Evolutionary conservation across 2,888 invertebrate genomes (phyloP), one percentile per base, ranked within the genome.

Genomic region (Coleophora flavipennella): DNA sequence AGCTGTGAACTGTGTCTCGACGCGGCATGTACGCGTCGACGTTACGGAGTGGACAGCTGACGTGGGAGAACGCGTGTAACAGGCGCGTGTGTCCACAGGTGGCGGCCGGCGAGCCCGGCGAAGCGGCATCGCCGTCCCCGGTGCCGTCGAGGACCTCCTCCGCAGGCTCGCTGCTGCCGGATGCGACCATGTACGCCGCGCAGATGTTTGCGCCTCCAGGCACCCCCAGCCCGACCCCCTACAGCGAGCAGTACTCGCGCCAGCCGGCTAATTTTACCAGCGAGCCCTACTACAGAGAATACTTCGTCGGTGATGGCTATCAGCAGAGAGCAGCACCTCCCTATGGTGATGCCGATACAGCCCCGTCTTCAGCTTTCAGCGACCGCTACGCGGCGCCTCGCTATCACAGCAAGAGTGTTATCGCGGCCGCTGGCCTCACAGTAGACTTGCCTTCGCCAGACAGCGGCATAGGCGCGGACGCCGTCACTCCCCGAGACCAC

Each of bases 381-480:
- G 91, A 91, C 64, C 80, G 91, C 53, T 91, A 91, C 62, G 89
- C 88, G 34, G 86, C 90, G 29, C 89, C 89, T 59, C 87, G 89
- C 50, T 92, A 92, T 76, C 91, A 91, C 63, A 89, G 90, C 66
- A 87, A 91, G 83, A 87, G 91, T 63, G 87, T 90, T 66, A 88
- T 93, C 64, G 89, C 90, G 37, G 91, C 91, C 43, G 91, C 91
- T 49, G 94, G 94, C 33, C 90, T 96, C 55, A 95, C 95, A 38
- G 96, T 96, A 66, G 97, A 97, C 84, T 89, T 97, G 67, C 96
- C 97, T 25, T 96, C 96, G 57, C 96, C 96, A 25, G 97, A 97
- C 86, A 95, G 95, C 67, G 97, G 97, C 50, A 97, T 97, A 67
- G 97, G 97, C 49, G 94, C 95, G 31, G 95, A 96, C 67, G 94